Percentiles rank a stretch among this genome's conserved stretches.
Evolutionary conservation across 1,140 invertebrate genomes (phyloP).

Genomic region (Apis mellifera): DNA sequence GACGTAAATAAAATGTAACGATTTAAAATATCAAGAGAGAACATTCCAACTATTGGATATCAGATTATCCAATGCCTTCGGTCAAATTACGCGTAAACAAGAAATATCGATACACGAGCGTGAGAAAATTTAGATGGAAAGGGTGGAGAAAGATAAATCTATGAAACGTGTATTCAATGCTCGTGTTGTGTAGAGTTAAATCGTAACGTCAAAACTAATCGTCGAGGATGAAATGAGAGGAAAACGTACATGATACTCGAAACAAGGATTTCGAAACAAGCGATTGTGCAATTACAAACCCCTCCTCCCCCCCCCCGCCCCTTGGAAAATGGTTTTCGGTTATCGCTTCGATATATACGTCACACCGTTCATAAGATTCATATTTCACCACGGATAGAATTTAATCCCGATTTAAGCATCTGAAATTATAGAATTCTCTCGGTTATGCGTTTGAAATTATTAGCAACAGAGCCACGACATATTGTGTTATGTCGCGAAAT

Average conservation of each 20-base stretch:
- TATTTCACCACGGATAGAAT: neutral
- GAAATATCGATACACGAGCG: neutral
- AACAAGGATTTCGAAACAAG: neutral
- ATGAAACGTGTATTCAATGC: neutral
- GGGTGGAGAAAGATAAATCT: neutral
- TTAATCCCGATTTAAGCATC: neutral
- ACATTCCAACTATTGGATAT: neutral
- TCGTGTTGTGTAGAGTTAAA: neutral
- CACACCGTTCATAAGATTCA: neutral
- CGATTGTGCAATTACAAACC: neutral
- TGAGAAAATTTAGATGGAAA: neutral
- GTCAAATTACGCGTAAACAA: neutral
- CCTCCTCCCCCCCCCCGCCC: too few relatives aligned
- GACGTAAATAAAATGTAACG: neutral
- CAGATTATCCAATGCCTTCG: neutral
- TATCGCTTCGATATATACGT: neutral
- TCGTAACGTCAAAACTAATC: conserved; percentile 31
- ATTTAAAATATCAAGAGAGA: neutral
- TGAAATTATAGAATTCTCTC: neutral
- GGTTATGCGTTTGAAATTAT: neutral
- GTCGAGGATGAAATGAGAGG: neutral
- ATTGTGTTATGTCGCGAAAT: neutral
- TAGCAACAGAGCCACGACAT: neutral
- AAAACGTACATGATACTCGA: neutral
- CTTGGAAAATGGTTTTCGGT: neutral